Conservation (phyloP, 2,888 invertebrate genomes). For the Apotomis betuletana region DNA sequence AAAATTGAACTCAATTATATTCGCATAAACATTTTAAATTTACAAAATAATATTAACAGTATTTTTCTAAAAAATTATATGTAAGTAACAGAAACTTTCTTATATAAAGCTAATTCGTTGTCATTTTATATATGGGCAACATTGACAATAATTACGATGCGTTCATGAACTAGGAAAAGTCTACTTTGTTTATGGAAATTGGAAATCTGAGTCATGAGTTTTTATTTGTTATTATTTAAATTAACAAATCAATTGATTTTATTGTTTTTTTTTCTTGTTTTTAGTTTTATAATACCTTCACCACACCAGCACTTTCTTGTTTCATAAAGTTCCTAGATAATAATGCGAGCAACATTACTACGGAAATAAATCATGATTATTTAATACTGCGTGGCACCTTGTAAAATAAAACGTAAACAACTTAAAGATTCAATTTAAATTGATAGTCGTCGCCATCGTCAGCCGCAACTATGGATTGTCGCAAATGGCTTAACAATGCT, state of each 20-base stretch:
- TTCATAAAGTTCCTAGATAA: neutral
- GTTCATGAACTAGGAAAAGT: constrained; percentile 8
- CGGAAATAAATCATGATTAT: neutral
- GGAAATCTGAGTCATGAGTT: neutral
- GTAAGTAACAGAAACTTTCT: neutral
- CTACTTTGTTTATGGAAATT: constrained; percentile 20
- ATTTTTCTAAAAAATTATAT: neutral
- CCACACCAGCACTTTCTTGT: too few species aligned
- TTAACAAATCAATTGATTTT: neutral
- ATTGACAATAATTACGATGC: neutral
- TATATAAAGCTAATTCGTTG: neutral
- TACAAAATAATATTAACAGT: neutral
- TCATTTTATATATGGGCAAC: neutral
- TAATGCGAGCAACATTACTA: neutral
- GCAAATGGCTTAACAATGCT: neutral
- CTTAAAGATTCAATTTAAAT: too few species aligned
- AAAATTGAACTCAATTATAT: neutral
- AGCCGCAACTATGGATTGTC: neutral
- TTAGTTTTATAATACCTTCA: neutral
- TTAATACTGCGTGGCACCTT: neutral
- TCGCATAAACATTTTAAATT: neutral
- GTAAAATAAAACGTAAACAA: neutral
- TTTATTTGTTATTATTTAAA: neutral
- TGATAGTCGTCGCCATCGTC: too few species aligned
- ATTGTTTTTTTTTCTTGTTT: neutral